Evolutionary conservation across 2,888 invertebrate genomes (phyloP), one percentile per base, ranked within the genome.

Genomic region (Pogonocherus hispidulus): DNA sequence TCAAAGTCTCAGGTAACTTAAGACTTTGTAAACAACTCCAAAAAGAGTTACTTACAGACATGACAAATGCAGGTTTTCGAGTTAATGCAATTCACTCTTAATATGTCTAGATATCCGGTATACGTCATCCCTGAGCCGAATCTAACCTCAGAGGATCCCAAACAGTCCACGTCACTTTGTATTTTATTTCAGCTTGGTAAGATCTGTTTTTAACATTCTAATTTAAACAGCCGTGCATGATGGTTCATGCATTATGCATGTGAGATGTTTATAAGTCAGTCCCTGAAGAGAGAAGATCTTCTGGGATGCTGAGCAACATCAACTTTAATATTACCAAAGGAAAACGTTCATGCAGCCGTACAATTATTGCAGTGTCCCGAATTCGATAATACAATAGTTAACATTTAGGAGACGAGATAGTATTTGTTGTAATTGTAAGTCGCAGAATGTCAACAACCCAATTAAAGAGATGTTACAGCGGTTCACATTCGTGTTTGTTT

Each of bases 371-470:
- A 51, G 62, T 51, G 41, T 66, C 54, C 44, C 62, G 14, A 66
- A 46, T 62, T 52, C 65, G 57, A 69, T 69, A 63, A 69, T 63
- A 69, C 49, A 62, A 62, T 63, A 62, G 65, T 69, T 69, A 41
- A 66, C 54, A 57, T 69, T 63, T 65, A 62, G 57, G 47, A 22
- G 32, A 47, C 59, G 59, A 18, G 59, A 32, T 19, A 47, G 32
- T 41, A 59, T 59, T 59, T 47, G 46, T 59, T 59, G 59, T 59
- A 59, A 47, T 46, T 57, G 57, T n/a, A 4, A 41, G 44, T 60
- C 52, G 32, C 67, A 71, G 77, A 77, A 79, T 79, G 80, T 81
- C 81, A 80, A 81, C 81, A 81, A 75, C 75, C 78, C 80, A 80
- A 81, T 81, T 81, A 81, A 80, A 79, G 76, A 76, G 76, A 78